Conservation (phyloP, 2,113 vertebrate species). For the Calcarius ornatus region DNA sequence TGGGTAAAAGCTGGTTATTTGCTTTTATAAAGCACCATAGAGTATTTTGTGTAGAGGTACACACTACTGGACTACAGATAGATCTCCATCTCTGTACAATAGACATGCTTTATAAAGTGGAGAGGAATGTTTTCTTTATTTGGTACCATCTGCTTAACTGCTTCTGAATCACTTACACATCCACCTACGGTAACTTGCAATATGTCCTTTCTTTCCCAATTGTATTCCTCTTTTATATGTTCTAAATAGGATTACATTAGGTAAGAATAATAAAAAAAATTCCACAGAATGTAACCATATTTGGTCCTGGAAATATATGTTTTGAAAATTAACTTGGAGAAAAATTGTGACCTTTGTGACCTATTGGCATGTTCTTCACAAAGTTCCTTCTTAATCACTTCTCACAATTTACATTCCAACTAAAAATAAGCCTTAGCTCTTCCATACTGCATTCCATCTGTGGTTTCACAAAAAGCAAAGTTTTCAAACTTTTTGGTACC, state of each 20-base stretch:
- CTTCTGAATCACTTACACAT: background rate
- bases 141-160: background rate
- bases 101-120: background rate
- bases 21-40: background rate
- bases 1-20: background rate
- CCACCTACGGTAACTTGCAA: background rate
- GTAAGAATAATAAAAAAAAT: background rate
- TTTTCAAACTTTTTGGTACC: background rate
- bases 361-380: background rate
- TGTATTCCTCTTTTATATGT: background rate
- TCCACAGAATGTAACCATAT: background rate
- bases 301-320: background rate
- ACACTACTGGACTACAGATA: background rate
- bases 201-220: background rate
- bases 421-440: background rate
- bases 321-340: background rate
- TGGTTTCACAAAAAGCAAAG: background rate
- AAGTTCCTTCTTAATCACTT: background rate
- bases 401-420: background rate
- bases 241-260: background rate
- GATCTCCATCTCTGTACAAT: background rate
- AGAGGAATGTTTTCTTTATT: background rate
- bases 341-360: background rate
- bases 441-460: background rate
- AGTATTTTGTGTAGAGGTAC: background rate